A percentile compares a stretch with the other conserved stretches of the same genome.
Conservation (phyloP, 92 coral and sea anemone genomes). For the Epizoanthus scotinus region DNA sequence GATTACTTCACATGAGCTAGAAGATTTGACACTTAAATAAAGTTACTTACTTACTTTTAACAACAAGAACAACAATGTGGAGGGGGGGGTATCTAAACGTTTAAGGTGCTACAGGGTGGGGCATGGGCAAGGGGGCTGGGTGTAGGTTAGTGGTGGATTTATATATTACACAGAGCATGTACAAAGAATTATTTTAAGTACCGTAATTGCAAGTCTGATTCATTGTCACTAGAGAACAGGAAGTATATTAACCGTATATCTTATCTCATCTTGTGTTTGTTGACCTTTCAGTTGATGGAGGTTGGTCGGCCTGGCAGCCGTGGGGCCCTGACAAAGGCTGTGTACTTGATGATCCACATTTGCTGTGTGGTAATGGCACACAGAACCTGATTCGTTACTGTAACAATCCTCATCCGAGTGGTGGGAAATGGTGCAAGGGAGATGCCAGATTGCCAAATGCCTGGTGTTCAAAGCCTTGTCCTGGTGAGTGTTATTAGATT, state of each 20-base stretch:
- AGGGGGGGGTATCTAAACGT: no score
- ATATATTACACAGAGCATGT: no score
- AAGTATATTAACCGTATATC: not conserved
- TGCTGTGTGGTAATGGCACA: conserved; percentile 28
- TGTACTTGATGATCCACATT: not conserved
- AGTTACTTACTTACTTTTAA: no score
- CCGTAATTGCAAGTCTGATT: no score
- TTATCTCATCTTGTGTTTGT: not conserved
- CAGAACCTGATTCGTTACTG: conserved; percentile 18
- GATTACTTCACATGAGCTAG: no score
- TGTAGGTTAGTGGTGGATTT: no score
- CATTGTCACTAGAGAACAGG: no score
- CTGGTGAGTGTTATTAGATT: not conserved
- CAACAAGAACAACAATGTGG: no score
- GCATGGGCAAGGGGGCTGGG: no score
- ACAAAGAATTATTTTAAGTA: no score
- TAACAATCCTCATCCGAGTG: conserved; percentile 25
- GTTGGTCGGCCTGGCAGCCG: conserved; percentile 33
- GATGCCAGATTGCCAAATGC: conserved; percentile 8
- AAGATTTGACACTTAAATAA: no score
- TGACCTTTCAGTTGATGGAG: conserved; percentile 29
- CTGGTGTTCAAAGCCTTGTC: conserved; percentile 23
- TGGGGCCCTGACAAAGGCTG: conserved; percentile 36
- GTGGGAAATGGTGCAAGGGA: conserved; percentile 29
- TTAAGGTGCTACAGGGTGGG: no score